These are phyloP conservation scores for Nannobrachium achirus DNA, from an alignment of 2,113 vertebrate genomes.

Conservation along the genomic window DNA sequence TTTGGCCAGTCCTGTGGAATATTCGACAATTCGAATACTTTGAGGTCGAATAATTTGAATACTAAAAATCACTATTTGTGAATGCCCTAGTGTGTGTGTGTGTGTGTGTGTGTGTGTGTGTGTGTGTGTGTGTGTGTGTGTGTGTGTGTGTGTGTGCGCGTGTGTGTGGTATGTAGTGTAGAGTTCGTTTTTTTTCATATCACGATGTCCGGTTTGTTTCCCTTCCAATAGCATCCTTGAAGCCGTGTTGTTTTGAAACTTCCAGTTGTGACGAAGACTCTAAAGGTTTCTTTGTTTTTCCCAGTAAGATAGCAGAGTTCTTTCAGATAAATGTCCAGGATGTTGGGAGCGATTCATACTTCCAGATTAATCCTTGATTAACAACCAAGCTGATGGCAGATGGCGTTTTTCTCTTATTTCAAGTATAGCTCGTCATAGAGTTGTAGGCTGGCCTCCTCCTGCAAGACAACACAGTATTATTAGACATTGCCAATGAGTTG, in stretches of 20 bases:
- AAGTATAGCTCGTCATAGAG: conserved; percentile 83
- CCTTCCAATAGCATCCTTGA: conserved; percentile 10
- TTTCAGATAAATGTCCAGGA: conserved; percentile 20
- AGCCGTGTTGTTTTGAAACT: background rate
- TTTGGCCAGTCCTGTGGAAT: too few species aligned
- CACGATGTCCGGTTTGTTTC: conserved; percentile 36
- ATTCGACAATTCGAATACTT: too few species aligned
- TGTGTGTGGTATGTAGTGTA: too few species aligned
- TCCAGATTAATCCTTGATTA: conserved; percentile 18
- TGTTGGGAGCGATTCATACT: conserved; percentile 15
- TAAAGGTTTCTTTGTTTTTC: conserved; percentile 48
- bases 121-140: conserved; percentile 25
- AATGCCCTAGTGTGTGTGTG: background rate
- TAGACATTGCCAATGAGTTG: too few species aligned
- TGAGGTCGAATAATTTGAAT: too few species aligned
- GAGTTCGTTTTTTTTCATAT: background rate
- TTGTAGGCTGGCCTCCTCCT: conserved; percentile 97
- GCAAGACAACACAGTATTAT: conserved; percentile 35
- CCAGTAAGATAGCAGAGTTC: background rate
- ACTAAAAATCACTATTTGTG: too few species aligned
- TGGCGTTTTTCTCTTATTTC: conserved; percentile 53
- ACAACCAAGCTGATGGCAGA: conserved; percentile 6
- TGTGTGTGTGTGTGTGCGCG: conserved; percentile 3
- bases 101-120: conserved; percentile 15
- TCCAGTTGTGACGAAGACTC: background rate